These are phyloP conservation scores for Moxostoma hubbsi DNA, from an alignment of 2,797 vertebrate species.

Conservation along the genomic window DNA sequence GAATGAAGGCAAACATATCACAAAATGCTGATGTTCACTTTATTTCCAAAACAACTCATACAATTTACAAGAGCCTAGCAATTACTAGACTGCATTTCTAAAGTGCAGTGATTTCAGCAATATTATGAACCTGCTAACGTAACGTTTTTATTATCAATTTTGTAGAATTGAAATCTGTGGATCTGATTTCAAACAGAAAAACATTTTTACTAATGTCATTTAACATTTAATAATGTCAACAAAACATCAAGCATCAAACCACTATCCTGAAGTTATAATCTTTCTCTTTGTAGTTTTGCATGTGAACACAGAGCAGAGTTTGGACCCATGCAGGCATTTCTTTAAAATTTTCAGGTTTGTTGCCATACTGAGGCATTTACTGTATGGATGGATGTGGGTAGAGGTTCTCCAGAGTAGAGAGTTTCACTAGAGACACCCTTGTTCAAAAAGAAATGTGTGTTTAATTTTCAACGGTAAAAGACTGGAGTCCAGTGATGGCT, in stretches of 20 bases:
- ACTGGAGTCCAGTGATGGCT: constrained; percentile 89
- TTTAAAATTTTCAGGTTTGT: neutral
- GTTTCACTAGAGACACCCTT: neutral
- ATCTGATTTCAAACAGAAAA: too few species aligned
- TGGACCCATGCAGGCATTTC: neutral
- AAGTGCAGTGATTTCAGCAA: neutral
- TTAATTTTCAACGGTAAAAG: constrained; percentile 85
- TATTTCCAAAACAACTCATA: neutral
- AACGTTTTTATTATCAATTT: too few species aligned
- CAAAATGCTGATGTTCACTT: neutral
- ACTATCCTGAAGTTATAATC: too few species aligned
- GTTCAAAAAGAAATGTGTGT: constrained; percentile 1
- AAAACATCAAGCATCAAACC: neutral
- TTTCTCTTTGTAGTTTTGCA: too few species aligned
- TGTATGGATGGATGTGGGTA: neutral
- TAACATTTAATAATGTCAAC: neutral
- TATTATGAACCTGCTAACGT: neutral
- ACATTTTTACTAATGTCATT: neutral
- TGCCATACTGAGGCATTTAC: neutral
- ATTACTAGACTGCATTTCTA: neutral
- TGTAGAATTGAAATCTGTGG: neutral
- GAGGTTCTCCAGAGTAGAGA: neutral
- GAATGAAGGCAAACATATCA: neutral
- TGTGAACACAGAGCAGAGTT: neutral
- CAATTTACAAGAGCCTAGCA: neutral